phyloP scores from a whole-genome alignment of 1,140 invertebrate genomes.

The Cheumatopsyche charites region DNA sequence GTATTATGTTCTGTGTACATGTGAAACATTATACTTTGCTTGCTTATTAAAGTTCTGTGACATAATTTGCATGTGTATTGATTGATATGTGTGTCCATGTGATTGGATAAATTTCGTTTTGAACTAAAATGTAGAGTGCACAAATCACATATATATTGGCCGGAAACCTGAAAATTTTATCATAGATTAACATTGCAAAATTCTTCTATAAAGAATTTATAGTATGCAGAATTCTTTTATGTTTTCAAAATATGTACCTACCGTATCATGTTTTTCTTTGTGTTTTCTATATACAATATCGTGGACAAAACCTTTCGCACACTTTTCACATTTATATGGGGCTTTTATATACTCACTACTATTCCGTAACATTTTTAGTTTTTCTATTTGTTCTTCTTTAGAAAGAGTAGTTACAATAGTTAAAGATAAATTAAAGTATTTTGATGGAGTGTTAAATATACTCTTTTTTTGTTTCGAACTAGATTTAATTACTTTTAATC shows the following conservation, averaged over 20 bases:
- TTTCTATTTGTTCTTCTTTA: constrained; percentile 39
- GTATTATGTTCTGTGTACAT: constrained; percentile 45
- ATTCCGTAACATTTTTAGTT: constrained; percentile 30
- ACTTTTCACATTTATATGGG: constrained; percentile 42
- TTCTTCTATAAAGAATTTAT: neutral
- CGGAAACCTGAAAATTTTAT: constrained; percentile 39
- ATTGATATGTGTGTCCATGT: constrained; percentile 39
- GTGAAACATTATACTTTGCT: constrained; percentile 45
- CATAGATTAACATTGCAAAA: neutral
- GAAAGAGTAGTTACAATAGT: constrained; percentile 29
- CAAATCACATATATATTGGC: constrained; percentile 39
- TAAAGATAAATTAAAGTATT: constrained; percentile 40
- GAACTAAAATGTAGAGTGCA: constrained; percentile 42
- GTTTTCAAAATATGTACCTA: constrained; percentile 21
- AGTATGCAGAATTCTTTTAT: constrained; percentile 16
- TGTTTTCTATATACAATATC: constrained; percentile 46
- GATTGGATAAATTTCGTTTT: constrained; percentile 40
- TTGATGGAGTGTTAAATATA: constrained; percentile 33
- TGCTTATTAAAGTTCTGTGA: constrained; percentile 39
- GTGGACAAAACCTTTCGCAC: constrained; percentile 41
- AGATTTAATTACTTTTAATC: neutral
- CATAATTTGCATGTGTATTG: constrained; percentile 42
- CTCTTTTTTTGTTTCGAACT: neutral
- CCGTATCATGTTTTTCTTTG: constrained; percentile 39
- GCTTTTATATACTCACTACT: constrained; percentile 36